Base-by-base conservation (phyloP, 2,888 invertebrate genomes). In the Xestia xanthographa region DNA sequence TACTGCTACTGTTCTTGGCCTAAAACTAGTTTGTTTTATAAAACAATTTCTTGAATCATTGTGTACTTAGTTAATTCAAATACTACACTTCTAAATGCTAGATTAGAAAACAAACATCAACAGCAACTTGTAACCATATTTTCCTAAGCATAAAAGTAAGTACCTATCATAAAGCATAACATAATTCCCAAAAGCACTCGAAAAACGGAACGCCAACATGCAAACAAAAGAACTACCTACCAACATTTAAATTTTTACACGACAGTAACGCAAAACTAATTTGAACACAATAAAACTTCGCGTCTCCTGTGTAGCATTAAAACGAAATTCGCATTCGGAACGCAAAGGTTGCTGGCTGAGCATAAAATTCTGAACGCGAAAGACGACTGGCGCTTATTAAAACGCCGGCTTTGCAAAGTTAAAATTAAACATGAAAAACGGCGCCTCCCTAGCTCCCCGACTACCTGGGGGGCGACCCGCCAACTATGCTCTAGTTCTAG, bases 391-490 rank as follows among this genome's bases (percentile, higher is more conserved):
- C 93, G 93, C 94, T 95, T 96, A 96, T 96, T 96, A 96, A 96
- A 96, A 96, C 94, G 92, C 95, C 93, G 93, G 95, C 95, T 94
- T 95, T 94, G 95, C 95, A 93, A 96, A 96, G 96, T 96, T 96
- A 95, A 96, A 96, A 96, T 96, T 96, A 96, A 96, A 96, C 96
- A 96, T 96, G 96, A 96, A 96, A 96, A 96, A 96, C 95, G 95
- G 92, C 90, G 86, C 88, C 85, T 79, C 86, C 87, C 83, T 79
- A 79, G 56, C 80, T 72, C 89, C 87, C 88, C 82, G 77, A 88
- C 88, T 87, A 88, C 89, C 89, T 90, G 89, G 90, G 90, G 88
- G 87, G 87, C 63, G 78, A 87, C 90, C 90, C 90, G 90, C 88
- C 89, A 93, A 93, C 94, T 94, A 93, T 92, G 87, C 89, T 87